phyloP scores from a whole-genome alignment of 2,113 vertebrate genomes.

The Trachemys scripta region DNA sequence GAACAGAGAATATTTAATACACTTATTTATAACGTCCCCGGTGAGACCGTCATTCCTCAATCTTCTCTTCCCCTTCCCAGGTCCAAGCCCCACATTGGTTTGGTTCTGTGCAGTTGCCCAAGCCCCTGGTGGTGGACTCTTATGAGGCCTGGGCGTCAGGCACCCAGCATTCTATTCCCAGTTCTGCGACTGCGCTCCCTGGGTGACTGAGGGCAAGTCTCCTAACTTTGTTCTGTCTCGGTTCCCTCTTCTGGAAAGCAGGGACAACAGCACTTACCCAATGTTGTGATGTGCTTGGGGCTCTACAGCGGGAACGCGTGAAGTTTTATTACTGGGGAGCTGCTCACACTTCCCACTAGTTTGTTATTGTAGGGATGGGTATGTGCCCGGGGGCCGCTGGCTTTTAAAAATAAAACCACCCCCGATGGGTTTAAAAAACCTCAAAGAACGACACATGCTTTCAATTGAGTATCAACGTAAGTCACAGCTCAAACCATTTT shows the following conservation, averaged over 20 bases:
- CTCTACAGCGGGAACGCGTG: constrained; percentile 68
- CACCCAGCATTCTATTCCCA: constrained; percentile 44
- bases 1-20: constrained; percentile 48
- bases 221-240: constrained; percentile 69
- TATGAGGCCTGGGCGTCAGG: constrained; percentile 26
- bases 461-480: neutral
- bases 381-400: constrained; percentile 14
- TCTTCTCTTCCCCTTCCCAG: neutral
- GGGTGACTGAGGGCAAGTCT: constrained; percentile 38
- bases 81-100: neutral
- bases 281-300: neutral
- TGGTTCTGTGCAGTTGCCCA: neutral
- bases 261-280: neutral
- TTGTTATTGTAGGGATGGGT: neutral
- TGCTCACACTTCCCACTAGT: constrained; percentile 51
- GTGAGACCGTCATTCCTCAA: constrained; percentile 36
- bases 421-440: neutral
- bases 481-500: neutral
- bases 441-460: neutral
- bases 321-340: constrained; percentile 46
- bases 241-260: constrained; percentile 52
- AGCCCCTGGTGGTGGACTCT: neutral
- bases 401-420: constrained; percentile 25
- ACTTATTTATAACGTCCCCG: constrained; percentile 43
- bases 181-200: constrained; percentile 39